Conservation (phyloP, 2,888 invertebrate genomes). For the Euplagia quadripunctaria region DNA sequence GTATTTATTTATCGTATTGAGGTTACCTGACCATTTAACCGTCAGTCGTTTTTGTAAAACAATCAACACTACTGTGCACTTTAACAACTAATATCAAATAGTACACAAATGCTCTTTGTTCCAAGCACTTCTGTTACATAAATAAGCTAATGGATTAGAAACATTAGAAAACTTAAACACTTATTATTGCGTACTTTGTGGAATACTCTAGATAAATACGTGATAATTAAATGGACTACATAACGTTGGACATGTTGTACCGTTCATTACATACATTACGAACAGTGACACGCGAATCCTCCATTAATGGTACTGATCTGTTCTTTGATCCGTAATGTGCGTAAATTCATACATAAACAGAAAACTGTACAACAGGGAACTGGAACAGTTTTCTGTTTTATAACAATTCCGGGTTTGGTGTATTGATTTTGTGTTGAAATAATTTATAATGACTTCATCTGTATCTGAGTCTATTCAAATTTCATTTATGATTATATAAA, state of each 20-base stretch:
- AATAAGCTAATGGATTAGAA: not conserved
- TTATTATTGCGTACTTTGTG: not conserved
- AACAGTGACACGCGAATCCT: not conserved
- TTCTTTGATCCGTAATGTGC: not conserved
- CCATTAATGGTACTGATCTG: not conserved
- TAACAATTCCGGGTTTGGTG: not conserved
- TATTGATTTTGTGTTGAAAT: not conserved
- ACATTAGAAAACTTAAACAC: not conserved
- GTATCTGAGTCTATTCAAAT: too few relatives aligned
- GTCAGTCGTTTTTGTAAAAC: not conserved
- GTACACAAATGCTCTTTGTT: not conserved
- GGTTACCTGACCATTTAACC: too few relatives aligned
- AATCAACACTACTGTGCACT: not conserved
- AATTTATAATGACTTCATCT: too few relatives aligned
- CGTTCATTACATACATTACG: not conserved
- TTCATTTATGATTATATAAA: not conserved
- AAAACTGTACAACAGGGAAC: too few relatives aligned
- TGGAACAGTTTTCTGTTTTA: not conserved
- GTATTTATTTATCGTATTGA: too few relatives aligned
- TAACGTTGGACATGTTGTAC: not conserved
- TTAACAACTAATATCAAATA: too few relatives aligned
- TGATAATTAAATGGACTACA: not conserved
- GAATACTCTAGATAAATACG: not conserved
- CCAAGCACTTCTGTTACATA: not conserved
- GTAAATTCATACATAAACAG: too few relatives aligned